phyloP scores from a whole-genome alignment of 2,113 vertebrate genomes.

The human (Homo sapiens) region GRCh38 chr2:27604001-27604500 shows the following conservation, averaged over 20 bases:
- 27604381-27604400: background rate
- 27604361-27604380: background rate
- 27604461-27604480: background rate
- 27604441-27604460: background rate
- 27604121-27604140: no score
- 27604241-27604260: background rate
- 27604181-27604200: no score
- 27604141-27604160: no score
- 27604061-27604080: no score
- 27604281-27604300: background rate
- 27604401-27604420: background rate
- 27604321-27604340: background rate
- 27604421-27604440: background rate
- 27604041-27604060: no score
- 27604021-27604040: no score
- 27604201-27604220: no score
- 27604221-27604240: background rate
- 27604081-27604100: no score
- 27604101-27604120: no score
- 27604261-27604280: background rate
- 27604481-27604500: background rate
- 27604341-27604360: background rate
- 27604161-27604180: background rate
- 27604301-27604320: background rate
- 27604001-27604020: no score